Evolutionary conservation across 2,888 invertebrate genomes (phyloP).

Genomic region (Trachelus tabidus): DNA sequence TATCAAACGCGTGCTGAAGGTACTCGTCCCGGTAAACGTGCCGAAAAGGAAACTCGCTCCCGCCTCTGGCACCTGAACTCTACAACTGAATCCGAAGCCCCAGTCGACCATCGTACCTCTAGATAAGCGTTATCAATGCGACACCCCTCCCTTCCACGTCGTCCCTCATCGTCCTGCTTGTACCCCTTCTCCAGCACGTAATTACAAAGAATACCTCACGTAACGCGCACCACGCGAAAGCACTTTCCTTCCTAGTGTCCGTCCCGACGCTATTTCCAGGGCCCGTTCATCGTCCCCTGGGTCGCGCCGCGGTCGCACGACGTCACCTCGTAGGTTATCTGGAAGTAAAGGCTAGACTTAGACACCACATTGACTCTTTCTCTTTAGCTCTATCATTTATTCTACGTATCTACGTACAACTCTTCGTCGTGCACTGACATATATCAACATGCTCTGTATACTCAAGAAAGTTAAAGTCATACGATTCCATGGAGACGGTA

Average conservation of each 20-base stretch:
- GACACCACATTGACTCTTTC: background rate
- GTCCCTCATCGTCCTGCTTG: slow-evolving; percentile 9
- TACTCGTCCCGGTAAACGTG: background rate
- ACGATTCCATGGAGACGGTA: too few species aligned
- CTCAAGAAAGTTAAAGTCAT: too few species aligned
- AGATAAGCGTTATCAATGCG: slow-evolving; percentile 34
- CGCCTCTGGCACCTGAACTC: slow-evolving; percentile 24
- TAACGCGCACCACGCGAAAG: slow-evolving; percentile 11
- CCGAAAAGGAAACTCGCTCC: slow-evolving; percentile 10
- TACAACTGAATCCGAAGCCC: slow-evolving; percentile 21
- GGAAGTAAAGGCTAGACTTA: slow-evolving; percentile 17
- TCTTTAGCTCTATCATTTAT: too few species aligned
- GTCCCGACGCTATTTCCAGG: slow-evolving; percentile 30
- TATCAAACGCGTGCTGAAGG: background rate
- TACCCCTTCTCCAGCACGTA: background rate
- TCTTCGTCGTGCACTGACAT: too few species aligned
- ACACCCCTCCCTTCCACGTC: slow-evolving; percentile 19
- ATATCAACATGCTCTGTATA: too few species aligned
- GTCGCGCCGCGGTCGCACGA: slow-evolving; percentile 21
- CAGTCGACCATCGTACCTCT: slow-evolving; percentile 20
- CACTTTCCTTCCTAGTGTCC: slow-evolving; percentile 8
- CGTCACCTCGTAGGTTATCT: slow-evolving; percentile 37
- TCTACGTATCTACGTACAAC: too few species aligned
- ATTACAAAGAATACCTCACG: slow-evolving; percentile 25
- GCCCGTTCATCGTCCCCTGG: slow-evolving; percentile 38